phyloP scores from a whole-genome alignment of 2,113 vertebrate species.

The Rhea pennata region DNA sequence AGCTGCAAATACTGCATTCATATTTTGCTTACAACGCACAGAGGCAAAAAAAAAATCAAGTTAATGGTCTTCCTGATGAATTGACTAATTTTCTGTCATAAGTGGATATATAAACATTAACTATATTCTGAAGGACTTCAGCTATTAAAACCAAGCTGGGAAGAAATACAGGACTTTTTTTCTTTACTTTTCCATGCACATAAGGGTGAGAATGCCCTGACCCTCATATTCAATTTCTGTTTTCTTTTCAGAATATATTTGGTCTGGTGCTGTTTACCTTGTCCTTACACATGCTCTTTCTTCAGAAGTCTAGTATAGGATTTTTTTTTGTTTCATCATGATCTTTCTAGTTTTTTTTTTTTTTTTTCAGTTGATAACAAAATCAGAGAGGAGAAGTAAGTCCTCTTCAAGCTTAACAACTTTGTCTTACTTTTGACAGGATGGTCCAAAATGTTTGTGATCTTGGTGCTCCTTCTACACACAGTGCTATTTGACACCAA shows the following conservation, averaged over 20 bases:
- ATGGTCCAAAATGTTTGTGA: background rate
- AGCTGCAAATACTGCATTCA: background rate
- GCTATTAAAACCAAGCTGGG: background rate
- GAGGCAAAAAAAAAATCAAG: background rate
- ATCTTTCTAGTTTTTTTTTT: background rate
- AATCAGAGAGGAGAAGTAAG: background rate
- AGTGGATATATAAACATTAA: background rate
- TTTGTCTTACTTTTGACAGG: background rate
- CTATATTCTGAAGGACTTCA: background rate
- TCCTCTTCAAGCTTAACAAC: background rate
- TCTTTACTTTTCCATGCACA: background rate
- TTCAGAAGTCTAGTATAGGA: background rate
- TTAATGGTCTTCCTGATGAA: conserved; percentile 6
- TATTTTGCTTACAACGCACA: background rate
- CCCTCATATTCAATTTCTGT: background rate
- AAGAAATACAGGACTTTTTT: background rate
- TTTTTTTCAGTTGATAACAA: background rate
- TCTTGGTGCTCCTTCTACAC: background rate
- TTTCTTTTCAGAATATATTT: background rate
- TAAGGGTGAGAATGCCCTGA: background rate
- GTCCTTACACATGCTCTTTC: background rate
- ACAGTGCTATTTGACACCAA: background rate
- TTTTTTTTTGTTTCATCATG: background rate
- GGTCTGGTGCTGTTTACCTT: background rate
- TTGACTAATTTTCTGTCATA: background rate